Evolutionary conservation across 2,888 invertebrate species (phyloP).

Genomic region (Glaucopsyche alexis): DNA sequence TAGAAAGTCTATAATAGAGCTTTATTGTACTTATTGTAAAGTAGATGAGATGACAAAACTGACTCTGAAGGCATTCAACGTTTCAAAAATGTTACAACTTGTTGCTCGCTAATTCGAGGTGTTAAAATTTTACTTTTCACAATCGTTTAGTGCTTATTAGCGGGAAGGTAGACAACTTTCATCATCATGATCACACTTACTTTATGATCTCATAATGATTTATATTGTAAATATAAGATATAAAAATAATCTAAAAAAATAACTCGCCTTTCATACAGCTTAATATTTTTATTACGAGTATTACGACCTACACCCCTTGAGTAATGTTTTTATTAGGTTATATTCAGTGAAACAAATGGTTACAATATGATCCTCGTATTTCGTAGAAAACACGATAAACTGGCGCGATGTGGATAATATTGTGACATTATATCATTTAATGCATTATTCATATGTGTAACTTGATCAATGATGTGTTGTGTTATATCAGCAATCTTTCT

Average conservation of each 20-base stretch:
- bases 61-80: not conserved
- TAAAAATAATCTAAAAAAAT: not conserved
- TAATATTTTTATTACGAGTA: constrained; percentile 13
- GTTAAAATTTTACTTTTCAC: not conserved
- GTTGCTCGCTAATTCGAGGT: not conserved
- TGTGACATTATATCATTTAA: constrained; percentile 19
- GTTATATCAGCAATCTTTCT: not conserved
- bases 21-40: not conserved
- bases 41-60: not conserved
- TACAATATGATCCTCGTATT: constrained; percentile 7
- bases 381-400: constrained; percentile 10
- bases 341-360: constrained; percentile 10
- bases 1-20: no score
- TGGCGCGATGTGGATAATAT: not conserved
- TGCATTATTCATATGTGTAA: constrained; percentile 21
- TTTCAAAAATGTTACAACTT: not conserved
- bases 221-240: not conserved
- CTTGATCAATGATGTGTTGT: not conserved
- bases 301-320: constrained; percentile 7
- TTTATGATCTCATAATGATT: not conserved
- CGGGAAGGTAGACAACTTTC: not conserved
- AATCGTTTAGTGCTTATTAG: not conserved
- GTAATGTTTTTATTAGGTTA: constrained; percentile 10
- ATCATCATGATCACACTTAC: not conserved
- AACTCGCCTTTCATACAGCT: not conserved